Conservation (phyloP, 2,113 vertebrate species). For the Actenoides lindsayi region DNA sequence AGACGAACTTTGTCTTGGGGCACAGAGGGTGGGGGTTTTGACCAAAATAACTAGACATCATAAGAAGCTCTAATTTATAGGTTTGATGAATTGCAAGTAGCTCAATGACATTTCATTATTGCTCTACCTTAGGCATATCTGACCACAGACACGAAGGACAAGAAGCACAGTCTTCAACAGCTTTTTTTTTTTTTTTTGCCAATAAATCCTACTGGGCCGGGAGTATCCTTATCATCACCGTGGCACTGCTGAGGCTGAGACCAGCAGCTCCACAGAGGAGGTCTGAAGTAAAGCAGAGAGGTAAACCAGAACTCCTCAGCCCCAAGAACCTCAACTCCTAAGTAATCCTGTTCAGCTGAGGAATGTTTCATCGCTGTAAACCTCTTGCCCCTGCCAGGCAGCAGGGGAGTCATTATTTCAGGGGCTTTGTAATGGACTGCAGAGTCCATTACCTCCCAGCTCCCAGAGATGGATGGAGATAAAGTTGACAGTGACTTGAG, state of each 20-base stretch:
- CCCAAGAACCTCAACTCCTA: not conserved
- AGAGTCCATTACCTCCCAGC: not conserved
- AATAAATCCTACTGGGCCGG: not conserved
- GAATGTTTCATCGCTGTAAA: not conserved
- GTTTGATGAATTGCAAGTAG: not conserved
- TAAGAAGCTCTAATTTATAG: not conserved
- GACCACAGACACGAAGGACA: not conserved
- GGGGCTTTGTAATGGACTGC: not conserved
- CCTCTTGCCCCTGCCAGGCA: not conserved
- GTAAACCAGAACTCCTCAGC: not conserved
- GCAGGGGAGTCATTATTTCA: not conserved
- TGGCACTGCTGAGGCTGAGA: not conserved
- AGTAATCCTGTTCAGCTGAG: not conserved
- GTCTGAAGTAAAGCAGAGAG: not conserved
- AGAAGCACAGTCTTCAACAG: not conserved
- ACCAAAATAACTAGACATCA: not conserved
- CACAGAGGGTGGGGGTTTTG: not conserved
- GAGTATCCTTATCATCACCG: accelerated
- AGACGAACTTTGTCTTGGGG: not conserved
- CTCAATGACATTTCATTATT: not conserved
- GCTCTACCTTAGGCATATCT: not conserved
- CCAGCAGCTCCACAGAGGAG: not conserved
- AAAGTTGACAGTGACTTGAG: not conserved
- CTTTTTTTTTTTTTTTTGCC: not conserved
- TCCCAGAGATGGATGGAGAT: not conserved